Evolutionary conservation across 2,113 vertebrate species (phyloP), one percentile per base, ranked within the genome.

Genomic region (Climacteris rufus): DNA sequence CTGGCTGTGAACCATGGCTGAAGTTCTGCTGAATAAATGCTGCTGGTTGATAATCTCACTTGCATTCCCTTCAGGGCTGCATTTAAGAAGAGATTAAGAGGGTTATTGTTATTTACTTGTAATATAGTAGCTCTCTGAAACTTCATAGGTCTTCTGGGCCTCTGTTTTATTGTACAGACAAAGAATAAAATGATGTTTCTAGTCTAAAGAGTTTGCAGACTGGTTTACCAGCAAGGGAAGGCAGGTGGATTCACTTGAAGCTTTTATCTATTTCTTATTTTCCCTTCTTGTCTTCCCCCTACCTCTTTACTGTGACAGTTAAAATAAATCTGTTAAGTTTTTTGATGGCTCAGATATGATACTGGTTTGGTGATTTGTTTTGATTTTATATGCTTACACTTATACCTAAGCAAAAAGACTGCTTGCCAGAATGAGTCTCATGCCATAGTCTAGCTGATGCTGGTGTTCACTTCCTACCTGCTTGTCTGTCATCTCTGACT

Each of bases 61-160:
- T 90, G 54, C 39, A 53, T 95, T 95, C 76, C 88, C 88, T 93
- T 90, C 56, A 64, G 85, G 85, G 52, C 79, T 86, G 50, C 56
- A 93, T 96, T 96, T 96, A 86, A 93, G 68, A 56, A 90, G 76
- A 90, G 83, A 94, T 95, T 96, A 97, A 94, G n/a, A 71, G 82
- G 79, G 78, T 90, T 95, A 95, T 94, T 93, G 84, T 83, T 96
- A 89, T 68, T 96, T 92, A 81, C 89, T 93, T 95, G 87, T 93
- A 90, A 90, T 56, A 18, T 79, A 83, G 64, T 52, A 83, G 64
- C 52, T 75, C 54, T 83, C 1, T 90, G 83, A 94, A 94, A 87
- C 54, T 83, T 90, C 39, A 23, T 44, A 4, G 6, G 47, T 93
- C 76, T 93, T 64, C 75, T 68, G 44, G 42, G 79, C 52, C 72